phyloP scores from a whole-genome alignment of 1,140 invertebrate genomes.

The Drosophila bipectinata region DNA sequence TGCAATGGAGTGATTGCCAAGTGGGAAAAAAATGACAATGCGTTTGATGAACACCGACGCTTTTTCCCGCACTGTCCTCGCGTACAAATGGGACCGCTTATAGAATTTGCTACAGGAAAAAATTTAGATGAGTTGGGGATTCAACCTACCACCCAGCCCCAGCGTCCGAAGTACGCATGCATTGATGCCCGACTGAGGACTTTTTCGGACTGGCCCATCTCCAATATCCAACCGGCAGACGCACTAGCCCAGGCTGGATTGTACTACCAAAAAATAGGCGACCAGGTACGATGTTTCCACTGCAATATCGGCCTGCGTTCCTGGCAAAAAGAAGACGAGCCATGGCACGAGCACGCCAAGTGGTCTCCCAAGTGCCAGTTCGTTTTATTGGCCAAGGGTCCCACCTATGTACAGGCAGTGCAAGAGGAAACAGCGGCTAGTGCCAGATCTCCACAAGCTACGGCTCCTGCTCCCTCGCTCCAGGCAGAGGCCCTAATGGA shows the following conservation, averaged over 20 bases:
- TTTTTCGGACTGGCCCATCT: constrained; percentile 87
- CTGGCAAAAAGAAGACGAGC: constrained; percentile 94
- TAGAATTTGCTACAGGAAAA: constrained; percentile 74
- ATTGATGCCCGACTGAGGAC: constrained; percentile 87
- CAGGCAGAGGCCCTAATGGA: constrained; percentile 84
- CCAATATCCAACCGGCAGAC: constrained; percentile 87
- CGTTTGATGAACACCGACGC: constrained; percentile 89
- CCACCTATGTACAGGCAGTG: constrained; percentile 88
- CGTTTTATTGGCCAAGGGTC: constrained; percentile 91
- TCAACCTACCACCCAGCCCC: constrained; percentile 87
- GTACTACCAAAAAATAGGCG: constrained; percentile 88
- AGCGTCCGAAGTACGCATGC: constrained; percentile 86
- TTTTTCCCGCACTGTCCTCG: constrained; percentile 89
- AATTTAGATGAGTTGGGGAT: constrained; percentile 87
- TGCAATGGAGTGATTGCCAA: constrained; percentile 88
- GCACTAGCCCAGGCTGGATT: constrained; percentile 90
- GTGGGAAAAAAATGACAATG: constrained; percentile 90
- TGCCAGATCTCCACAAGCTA: constrained; percentile 26
- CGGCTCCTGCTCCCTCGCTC: constrained; percentile 14
- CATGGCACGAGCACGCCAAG: constrained; percentile 95
- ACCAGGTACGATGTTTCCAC: constrained; percentile 94
- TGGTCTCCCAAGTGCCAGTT: constrained; percentile 95
- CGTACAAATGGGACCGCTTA: constrained; percentile 75
- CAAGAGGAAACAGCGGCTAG: constrained; percentile 33
- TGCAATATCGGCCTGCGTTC: constrained; percentile 94